phyloP scores from a whole-genome alignment of 2,113 vertebrate genomes.

The Rhagologus leucostigma region DNA sequence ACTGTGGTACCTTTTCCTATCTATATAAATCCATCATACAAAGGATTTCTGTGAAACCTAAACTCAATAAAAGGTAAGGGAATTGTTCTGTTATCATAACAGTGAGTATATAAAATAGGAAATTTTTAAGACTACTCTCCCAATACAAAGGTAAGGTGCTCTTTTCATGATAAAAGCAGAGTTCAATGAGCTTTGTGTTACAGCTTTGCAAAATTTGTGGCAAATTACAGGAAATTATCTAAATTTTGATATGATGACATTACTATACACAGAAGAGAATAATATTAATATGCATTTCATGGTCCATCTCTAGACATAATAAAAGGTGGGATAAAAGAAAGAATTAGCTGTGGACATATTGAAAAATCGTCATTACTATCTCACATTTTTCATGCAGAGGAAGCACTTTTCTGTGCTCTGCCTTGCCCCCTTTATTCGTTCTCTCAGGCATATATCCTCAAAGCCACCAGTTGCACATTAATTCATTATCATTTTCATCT shows the following conservation, averaged over 20 bases:
- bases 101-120: neutral
- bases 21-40: neutral
- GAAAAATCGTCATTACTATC: neutral
- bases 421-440: neutral
- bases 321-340: neutral
- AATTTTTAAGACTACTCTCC: neutral
- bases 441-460: neutral
- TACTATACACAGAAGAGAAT: neutral
- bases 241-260: neutral
- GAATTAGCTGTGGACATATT: neutral
- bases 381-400: neutral
- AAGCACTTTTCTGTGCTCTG: neutral
- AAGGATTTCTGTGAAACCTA: neutral
- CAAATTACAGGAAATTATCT: neutral
- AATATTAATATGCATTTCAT: neutral
- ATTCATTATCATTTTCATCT: neutral
- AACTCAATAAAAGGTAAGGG: neutral
- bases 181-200: neutral
- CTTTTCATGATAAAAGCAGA: neutral
- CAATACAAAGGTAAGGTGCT: neutral
- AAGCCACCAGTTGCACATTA: neutral
- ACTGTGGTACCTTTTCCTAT: neutral
- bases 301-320: neutral
- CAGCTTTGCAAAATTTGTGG: neutral
- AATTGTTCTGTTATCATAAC: neutral